Base-by-base conservation (phyloP, 2,888 invertebrate genomes). In the Sarcophaga variegata region DNA sequence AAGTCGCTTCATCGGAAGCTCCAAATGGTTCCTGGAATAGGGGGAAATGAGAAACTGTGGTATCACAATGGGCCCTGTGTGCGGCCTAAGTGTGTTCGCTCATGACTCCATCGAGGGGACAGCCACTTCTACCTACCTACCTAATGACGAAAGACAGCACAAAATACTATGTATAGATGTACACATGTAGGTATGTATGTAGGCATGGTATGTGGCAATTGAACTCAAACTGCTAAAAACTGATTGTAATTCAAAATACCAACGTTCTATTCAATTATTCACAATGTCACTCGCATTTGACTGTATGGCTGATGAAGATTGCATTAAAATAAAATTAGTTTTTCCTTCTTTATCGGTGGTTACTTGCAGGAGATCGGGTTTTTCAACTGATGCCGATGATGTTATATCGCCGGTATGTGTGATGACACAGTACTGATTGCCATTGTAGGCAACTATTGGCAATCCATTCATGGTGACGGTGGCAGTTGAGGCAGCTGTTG, bases 361-460 rank as follows among this genome's bases (percentile, higher is more conserved):
- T 45, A 89, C 87, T 89, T 88, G 91, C 88, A 90, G 69, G 69
- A 90, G 86, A 87, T 92, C 92, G 66, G 92, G 89, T 75, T 90
- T 89, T 14, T 88, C 89, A n/a, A 78, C 87, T 25, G 62, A 72
- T n/a, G 84, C 27, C 49, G 84, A 49, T 71, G 84, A 81, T 22
- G 87, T 87, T 22, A 86, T 78, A 64, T 87, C 87, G 47, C 87
- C 87, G 22, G 87, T 91, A 63, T 92, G 90, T 45, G 92, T 91
- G 76, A 92, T 92, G 86, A 92, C 92, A 88, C 92, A 92, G 89
- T 92, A 92, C 85, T 89, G 89, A 84, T 91, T 92, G 66, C 92
- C 92, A 79, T 92, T 92, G 85, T 92, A 92, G 88, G 92, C 92
- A 89, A 92, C 92, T 84, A 92, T 91, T 83, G 92, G 92, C 88